Evolutionary conservation across 2,113 vertebrate genomes (phyloP).

Genomic region (Oreocharis arfaki): DNA sequence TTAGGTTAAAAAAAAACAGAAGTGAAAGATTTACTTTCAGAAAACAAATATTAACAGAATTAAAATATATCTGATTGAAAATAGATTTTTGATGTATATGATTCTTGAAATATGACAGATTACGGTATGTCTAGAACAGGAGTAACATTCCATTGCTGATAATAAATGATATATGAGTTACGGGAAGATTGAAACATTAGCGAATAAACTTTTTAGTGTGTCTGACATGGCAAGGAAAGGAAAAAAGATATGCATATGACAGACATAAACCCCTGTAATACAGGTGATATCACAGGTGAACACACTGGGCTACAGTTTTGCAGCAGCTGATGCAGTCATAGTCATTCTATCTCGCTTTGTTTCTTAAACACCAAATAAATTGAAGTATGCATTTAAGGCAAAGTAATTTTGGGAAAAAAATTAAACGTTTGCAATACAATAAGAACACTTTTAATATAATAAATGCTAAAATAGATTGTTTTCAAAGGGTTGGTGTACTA

Average conservation of each 20-base stretch:
- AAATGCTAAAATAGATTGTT: background rate
- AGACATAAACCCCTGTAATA: background rate
- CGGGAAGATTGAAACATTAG: background rate
- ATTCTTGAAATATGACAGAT: background rate
- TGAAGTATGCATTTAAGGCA: background rate
- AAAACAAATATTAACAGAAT: background rate
- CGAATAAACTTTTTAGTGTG: background rate
- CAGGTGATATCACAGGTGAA: background rate
- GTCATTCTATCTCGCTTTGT: background rate
- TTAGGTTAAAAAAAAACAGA: background rate
- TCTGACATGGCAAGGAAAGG: background rate
- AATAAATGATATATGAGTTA: background rate
- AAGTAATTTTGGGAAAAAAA: background rate
- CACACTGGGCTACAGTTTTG: background rate
- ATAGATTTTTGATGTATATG: background rate
- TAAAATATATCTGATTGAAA: background rate
- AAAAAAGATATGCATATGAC: background rate
- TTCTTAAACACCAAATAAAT: background rate
- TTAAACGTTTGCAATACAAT: background rate
- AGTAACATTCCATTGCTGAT: background rate
- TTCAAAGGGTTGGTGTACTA: slow-evolving; percentile 77
- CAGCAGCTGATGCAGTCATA: background rate
- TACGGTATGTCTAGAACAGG: background rate
- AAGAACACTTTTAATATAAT: background rate
- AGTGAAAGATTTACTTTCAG: background rate